Conservation (phyloP, 2,888 invertebrate species). For the Tipula confusa region DNA sequence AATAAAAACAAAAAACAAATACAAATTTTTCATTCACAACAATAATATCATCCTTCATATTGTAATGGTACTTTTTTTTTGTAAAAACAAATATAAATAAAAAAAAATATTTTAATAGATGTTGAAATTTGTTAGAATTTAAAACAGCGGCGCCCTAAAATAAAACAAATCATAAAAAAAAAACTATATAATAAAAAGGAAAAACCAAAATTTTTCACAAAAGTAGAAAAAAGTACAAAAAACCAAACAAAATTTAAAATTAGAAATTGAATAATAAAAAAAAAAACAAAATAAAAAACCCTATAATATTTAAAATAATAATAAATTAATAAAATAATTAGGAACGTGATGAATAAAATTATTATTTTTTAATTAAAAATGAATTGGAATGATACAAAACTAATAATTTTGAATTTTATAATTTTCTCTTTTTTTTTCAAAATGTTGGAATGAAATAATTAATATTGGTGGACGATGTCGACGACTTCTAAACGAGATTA, state of each 20-base stretch:
- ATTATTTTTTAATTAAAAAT: neutral
- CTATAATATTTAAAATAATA: neutral
- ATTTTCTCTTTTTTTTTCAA: neutral
- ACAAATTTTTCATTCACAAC: conserved; percentile 4
- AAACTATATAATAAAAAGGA: neutral
- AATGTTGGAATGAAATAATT: neutral
- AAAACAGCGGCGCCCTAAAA: neutral
- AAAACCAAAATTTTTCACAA: neutral
- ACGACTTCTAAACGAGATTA: neutral
- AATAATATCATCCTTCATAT: neutral
- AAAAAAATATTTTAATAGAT: neutral
- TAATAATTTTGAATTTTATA: neutral
- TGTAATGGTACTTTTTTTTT: neutral
- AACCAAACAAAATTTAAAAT: conserved; percentile 20
- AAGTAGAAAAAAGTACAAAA: neutral
- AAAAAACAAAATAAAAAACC: neutral
- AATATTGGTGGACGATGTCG: neutral
- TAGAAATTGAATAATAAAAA: neutral
- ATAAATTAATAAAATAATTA: neutral
- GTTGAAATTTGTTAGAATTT: conserved; percentile 8
- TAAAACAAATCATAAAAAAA: too few species aligned
- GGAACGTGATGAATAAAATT: neutral
- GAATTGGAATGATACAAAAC: neutral
- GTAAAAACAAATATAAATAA: neutral
- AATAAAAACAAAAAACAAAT: neutral